phyloP scores from a whole-genome alignment of 2,888 invertebrate species.

The Notocelia uddmanniana region DNA sequence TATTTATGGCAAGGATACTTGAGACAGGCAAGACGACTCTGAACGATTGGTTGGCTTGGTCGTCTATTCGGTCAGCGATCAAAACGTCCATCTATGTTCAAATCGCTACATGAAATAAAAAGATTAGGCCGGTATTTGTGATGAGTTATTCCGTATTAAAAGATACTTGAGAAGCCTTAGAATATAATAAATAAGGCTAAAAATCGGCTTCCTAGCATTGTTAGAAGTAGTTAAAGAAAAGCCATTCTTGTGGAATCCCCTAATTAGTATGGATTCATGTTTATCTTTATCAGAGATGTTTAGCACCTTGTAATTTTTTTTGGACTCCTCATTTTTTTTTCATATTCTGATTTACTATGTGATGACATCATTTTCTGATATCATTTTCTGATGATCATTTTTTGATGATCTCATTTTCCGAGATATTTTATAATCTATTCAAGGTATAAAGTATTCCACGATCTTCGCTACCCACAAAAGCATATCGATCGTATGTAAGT shows the following conservation, averaged over 20 bases:
- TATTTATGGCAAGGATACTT: too few species aligned
- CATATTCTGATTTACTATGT: too few species aligned
- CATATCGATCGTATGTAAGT: background rate
- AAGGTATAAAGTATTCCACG: background rate
- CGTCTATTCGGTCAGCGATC: slow-evolving; percentile 67
- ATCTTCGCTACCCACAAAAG: background rate
- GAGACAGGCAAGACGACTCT: slow-evolving; percentile 58
- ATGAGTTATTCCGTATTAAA: too few species aligned
- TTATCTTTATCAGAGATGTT: too few species aligned
- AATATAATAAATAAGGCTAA: too few species aligned
- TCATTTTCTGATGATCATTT: background rate
- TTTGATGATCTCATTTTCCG: background rate
- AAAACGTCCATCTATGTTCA: slow-evolving; percentile 64
- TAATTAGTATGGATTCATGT: too few species aligned
- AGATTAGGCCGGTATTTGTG: slow-evolving; percentile 58
- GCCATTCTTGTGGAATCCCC: too few species aligned
- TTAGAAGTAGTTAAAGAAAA: too few species aligned
- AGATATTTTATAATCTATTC: background rate
- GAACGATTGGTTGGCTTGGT: slow-evolving; percentile 70
- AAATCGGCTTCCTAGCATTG: too few species aligned
- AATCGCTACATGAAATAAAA: slow-evolving; percentile 62
- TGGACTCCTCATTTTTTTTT: too few species aligned
- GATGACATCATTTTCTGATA: slow-evolving; percentile 4
- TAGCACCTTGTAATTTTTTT: too few species aligned
- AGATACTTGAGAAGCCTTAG: too few species aligned